Evolutionary conservation across 2,797 vertebrate species (phyloP).

Genomic region (Sebastes iracundus): DNA sequence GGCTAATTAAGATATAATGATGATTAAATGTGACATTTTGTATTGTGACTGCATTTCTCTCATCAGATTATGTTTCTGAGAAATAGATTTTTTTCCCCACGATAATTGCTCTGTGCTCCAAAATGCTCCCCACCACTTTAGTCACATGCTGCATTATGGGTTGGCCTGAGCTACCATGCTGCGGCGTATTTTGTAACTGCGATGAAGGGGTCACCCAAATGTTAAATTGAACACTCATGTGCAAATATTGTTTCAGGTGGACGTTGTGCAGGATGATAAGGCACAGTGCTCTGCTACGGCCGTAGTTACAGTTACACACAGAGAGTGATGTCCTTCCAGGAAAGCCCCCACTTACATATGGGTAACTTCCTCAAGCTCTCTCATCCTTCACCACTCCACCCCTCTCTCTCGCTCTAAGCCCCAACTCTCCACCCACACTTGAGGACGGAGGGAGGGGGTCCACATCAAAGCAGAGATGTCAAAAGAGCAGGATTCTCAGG

Average conservation of each 20-base stretch:
- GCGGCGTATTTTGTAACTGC: conserved; percentile 83
- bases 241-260: conserved; percentile 90
- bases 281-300: conserved; percentile 70
- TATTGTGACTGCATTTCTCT: conserved; percentile 68
- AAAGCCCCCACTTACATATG: conserved; percentile 82
- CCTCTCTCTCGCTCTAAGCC: conserved; percentile 53
- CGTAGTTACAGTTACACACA: conserved; percentile 77
- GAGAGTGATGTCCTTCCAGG: conserved; percentile 84
- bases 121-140: conserved; percentile 71
- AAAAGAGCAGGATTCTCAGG: conserved; percentile 72
- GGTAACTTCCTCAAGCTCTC: conserved; percentile 77
- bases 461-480: conserved; percentile 80
- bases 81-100: conserved; percentile 50
- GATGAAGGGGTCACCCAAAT: conserved; percentile 85
- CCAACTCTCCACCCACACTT: conserved; percentile 68
- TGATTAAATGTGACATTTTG: conserved; percentile 65
- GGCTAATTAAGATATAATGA: conserved; percentile 64
- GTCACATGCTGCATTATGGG: conserved; percentile 81
- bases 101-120: conserved; percentile 68
- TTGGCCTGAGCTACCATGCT: conserved; percentile 82
- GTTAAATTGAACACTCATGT: conserved; percentile 86
- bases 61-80: conserved; percentile 67
- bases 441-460: conserved; percentile 70
- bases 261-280: conserved; percentile 83
- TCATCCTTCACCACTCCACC: conserved; percentile 62